Conservation (phyloP, 1,140 invertebrate species). For the Aphelinus certus region DNA sequence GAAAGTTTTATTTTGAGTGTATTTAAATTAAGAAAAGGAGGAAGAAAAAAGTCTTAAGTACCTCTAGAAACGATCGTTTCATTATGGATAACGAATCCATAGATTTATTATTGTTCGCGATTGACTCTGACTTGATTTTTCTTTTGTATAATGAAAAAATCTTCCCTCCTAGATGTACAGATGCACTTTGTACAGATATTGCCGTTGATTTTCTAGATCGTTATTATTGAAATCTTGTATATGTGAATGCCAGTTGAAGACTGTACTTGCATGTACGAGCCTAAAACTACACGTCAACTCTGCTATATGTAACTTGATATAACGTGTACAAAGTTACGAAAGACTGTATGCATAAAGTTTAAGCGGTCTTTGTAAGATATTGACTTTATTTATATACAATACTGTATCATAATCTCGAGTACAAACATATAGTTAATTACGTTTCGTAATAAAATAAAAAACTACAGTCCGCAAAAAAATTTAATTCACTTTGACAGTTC, state of each 20-base stretch:
- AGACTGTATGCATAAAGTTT: constrained; percentile 57
- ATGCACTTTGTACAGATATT: constrained; percentile 52
- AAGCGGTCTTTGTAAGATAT: constrained; percentile 62
- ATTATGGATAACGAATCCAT: constrained; percentile 50
- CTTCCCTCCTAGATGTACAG: constrained; percentile 50
- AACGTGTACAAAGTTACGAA: constrained; percentile 61
- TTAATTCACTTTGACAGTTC: constrained; percentile 33
- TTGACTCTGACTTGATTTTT: constrained; percentile 43
- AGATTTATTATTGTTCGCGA: constrained; percentile 43
- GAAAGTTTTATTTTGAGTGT: constrained; percentile 57
- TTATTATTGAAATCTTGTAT: constrained; percentile 44
- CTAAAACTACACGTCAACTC: constrained; percentile 55
- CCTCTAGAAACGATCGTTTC: constrained; percentile 41
- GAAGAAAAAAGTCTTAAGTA: constrained; percentile 38
- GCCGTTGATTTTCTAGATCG: constrained; percentile 49
- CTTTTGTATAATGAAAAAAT: constrained; percentile 48
- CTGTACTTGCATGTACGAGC: constrained; percentile 55
- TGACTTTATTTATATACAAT: constrained; percentile 63
- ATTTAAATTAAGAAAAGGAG: constrained; percentile 36
- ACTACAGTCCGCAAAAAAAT: constrained; percentile 43
- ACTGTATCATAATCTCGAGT: constrained; percentile 63
- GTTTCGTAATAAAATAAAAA: constrained; percentile 61
- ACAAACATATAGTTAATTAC: constrained; percentile 63
- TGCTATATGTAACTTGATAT: constrained; percentile 60
- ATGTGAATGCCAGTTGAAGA: constrained; percentile 50